Base-by-base conservation (phyloP, 2,113 vertebrate genomes). In the Ceyx cyanopectus region DNA sequence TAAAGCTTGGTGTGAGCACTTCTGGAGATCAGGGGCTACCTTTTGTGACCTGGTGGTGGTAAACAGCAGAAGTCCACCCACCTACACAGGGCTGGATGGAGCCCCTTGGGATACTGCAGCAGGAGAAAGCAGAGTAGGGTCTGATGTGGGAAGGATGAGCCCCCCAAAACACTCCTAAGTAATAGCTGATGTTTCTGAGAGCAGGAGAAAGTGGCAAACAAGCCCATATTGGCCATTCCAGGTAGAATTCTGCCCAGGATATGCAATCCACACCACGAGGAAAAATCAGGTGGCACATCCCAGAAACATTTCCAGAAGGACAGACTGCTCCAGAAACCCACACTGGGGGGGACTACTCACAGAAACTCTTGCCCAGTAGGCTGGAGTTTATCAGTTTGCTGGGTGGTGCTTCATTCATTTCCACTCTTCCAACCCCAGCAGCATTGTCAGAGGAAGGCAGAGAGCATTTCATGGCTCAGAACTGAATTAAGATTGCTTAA, bases 351-450 rank as follows among this genome's bases (percentile, higher is more conserved):
- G 23, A 4, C 27, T 37, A 10, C 74, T 84, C 70, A 50, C 58
- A 78, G 57, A 41, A 92, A 61, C 17, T 87, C 74, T 16, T 46
- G 23, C 89, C 62, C 57, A 18, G 4, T n/a, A 27, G 7, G 22
- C 32, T 13, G n/a, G 40, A 90, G 89, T 85, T 65, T 6, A 37
- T 37, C 79, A 41, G 24, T 43, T 63, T 70, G 62, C 62, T 69
- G 69, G 7, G 85, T 6, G n/a, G 8, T 32, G 16, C 67, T 87
- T 46, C 88, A 4, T 58, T 77, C 78, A 30, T 78, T 75, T 29
- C 74, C 6, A 6, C 81, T 85, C 79, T 54, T 30, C 34, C 93
- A 94, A 54, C 83, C 84, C 26, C 87, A 37, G 4, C 92, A 90
- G 90, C 84, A 76, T 40, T 67, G 46, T 60, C 74, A 87, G 72